Evolutionary conservation across 1,140 invertebrate species (phyloP).

Genomic region (Zaprionus vittiger): DNA sequence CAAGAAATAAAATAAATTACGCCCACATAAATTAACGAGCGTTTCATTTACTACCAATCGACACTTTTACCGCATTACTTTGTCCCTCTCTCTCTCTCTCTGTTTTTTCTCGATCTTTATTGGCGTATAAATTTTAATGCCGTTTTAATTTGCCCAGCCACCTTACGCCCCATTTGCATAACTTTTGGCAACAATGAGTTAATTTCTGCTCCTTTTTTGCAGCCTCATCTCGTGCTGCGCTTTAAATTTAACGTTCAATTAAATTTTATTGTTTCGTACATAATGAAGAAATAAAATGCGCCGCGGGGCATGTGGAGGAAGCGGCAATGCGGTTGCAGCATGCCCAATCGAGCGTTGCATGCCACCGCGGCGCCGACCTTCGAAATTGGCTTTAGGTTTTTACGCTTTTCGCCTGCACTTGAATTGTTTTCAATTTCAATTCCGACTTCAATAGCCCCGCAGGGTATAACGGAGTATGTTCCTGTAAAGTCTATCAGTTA

Average conservation of each 20-base stretch:
- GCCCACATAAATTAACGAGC: slow-evolving; percentile 65
- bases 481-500: not conserved
- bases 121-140: slow-evolving; percentile 58
- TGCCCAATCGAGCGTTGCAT: slow-evolving; percentile 37
- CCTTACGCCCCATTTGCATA: slow-evolving; percentile 62
- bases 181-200: slow-evolving; percentile 63
- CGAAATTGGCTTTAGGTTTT: slow-evolving; percentile 27
- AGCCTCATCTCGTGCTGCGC: slow-evolving; percentile 52
- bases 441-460: slow-evolving; percentile 29
- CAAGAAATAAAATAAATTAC: slow-evolving; percentile 47
- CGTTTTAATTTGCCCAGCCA: slow-evolving; percentile 59
- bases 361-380: slow-evolving; percentile 46
- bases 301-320: slow-evolving; percentile 23
- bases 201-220: slow-evolving; percentile 57
- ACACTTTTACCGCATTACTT: slow-evolving; percentile 54
- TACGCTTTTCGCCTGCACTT: slow-evolving; percentile 27
- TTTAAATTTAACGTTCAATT: slow-evolving; percentile 72
- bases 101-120: slow-evolving; percentile 48
- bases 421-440: slow-evolving; percentile 36
- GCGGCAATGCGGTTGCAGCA: not conserved
- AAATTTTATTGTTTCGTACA: slow-evolving; percentile 69
- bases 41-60: slow-evolving; percentile 59
- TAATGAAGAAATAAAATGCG: slow-evolving; percentile 69
- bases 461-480: not conserved
- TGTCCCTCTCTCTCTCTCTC: slow-evolving; percentile 8